A percentile compares a stretch with the other conserved stretches of the same genome.
These are phyloP conservation scores for Antennarius maculatus DNA, from an alignment of 2,797 vertebrate genomes.

Conservation along the genomic window DNA sequence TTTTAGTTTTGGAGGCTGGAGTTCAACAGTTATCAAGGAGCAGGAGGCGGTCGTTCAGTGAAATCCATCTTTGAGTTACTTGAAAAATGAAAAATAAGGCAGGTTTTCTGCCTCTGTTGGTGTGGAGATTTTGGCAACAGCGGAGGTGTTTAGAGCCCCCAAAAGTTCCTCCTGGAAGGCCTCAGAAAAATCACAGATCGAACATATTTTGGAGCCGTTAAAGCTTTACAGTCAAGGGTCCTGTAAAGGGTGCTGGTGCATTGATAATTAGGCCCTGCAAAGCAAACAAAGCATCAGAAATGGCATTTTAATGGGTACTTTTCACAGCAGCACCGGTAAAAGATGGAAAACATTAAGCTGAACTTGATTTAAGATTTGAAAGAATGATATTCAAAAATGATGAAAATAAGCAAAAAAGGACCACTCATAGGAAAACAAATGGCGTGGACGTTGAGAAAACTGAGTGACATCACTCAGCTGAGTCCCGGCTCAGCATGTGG, in stretches of 20 bases:
- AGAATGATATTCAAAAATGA: conserved; percentile 65
- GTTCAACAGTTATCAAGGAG: conserved; percentile 59
- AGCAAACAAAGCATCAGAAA: conserved; percentile 77
- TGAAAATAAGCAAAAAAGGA: conserved; percentile 76
- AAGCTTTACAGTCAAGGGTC: conserved; percentile 64
- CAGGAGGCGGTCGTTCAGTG: conserved; percentile 52
- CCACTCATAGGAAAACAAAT: conserved; percentile 73
- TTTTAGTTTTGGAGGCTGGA: conserved; percentile 62
- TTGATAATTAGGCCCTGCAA: conserved; percentile 79
- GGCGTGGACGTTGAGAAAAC: conserved; percentile 60
- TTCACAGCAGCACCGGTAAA: conserved; percentile 41
- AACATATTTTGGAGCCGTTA: conserved; percentile 70
- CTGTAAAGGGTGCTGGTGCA: conserved; percentile 77
- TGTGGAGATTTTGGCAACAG: conserved; percentile 60
- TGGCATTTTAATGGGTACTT: conserved; percentile 68
- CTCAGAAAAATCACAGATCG: conserved; percentile 72
- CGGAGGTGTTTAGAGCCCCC: conserved; percentile 70
- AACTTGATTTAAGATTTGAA: conserved; percentile 69
- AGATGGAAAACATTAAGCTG: conserved; percentile 61
- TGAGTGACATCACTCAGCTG: conserved; percentile 64
- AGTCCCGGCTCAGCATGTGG: conserved; percentile 58
- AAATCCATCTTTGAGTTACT: conserved; percentile 43
- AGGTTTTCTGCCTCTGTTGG: conserved; percentile 23
- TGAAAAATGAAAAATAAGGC: conserved; percentile 14
- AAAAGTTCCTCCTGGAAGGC: conserved; percentile 68